These are phyloP conservation scores for Conopomorpha cramerella DNA, from an alignment of 1,140 invertebrate species.

Conservation along the genomic window DNA sequence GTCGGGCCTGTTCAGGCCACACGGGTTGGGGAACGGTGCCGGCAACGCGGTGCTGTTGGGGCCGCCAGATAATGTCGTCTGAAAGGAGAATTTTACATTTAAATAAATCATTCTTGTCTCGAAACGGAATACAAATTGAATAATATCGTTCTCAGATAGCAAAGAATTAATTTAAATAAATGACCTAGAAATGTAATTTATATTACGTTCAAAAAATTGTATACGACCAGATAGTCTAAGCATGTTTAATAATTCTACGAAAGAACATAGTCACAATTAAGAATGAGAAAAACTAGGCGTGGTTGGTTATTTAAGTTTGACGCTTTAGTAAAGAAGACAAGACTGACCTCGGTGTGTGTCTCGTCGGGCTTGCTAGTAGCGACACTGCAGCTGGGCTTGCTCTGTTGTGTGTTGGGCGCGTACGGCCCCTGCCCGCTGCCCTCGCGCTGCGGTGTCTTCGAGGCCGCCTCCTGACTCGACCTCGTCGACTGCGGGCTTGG, in stretches of 20 bases:
- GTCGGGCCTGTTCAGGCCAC: constrained; percentile 66
- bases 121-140: too few relatives aligned
- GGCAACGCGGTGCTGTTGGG: constrained; percentile 42
- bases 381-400: constrained; percentile 37
- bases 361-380: constrained; percentile 19
- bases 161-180: too few relatives aligned
- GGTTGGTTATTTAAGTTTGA: too few relatives aligned
- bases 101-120: too few relatives aligned
- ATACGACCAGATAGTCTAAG: too few relatives aligned
- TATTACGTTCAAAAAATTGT: constrained; percentile 2
- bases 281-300: too few relatives aligned
- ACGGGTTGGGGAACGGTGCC: constrained; percentile 35
- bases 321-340: too few relatives aligned
- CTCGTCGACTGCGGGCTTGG: constrained; percentile 53
- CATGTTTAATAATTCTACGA: too few relatives aligned
- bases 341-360: constrained; percentile 25
- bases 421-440: constrained; percentile 46
- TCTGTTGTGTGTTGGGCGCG: too few relatives aligned
- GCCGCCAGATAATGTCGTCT: constrained; percentile 46
- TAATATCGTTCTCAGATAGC: constrained; percentile 6
- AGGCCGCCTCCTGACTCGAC: constrained; percentile 46
- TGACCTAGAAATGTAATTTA: too few relatives aligned
- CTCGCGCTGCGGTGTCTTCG: constrained; percentile 50
- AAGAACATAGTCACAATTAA: too few relatives aligned
- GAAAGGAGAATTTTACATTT: too few relatives aligned